Base-by-base conservation (phyloP, 2,113 vertebrate genomes). In the Micronycteris hirsuta region DNA sequence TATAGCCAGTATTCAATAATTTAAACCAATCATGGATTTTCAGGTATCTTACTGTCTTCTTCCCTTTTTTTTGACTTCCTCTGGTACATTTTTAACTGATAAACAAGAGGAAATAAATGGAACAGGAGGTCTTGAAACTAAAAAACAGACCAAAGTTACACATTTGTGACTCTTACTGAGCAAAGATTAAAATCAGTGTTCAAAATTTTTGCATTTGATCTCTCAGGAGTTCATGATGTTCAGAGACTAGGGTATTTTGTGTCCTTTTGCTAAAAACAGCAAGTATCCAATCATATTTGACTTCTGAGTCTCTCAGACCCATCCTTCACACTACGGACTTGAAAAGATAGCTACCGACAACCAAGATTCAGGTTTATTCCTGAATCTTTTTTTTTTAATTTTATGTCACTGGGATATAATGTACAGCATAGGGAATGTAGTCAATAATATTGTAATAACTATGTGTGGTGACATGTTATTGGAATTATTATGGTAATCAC, bases 1-100 rank as follows among this genome's bases (percentile, higher is more conserved):
- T 98, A n/a, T 2, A 95, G 61, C 90, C 54, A 45, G 52, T 89
- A 67, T 93, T 93, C 49, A 92, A 70, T 93, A 94, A 90, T 94
- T 97, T 92, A 89, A 95, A 96, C 86, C 17, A 12, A 63, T 26
- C 9, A 33, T 90, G n/a, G 38, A 78, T 92, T 95, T 87, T 76
- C 71, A 89, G 89, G 22, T 33, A 43, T 84, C 68, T 88, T 77
- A 68, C 16, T 87, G 28, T 56, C 28, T 33, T 93, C 92, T 71
- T 76, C 41, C 43, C 74, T 54, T 47, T 56, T 14, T 52, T 61
- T 84, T 93, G 31, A 94, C 38, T 95, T 58, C 16, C 65, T 36
- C 89, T 81, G 54, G 38, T 43, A 82, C 12, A 43, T 91, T 91
- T 86, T 85, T 2, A 31, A 61, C 16, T 38, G 41, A 19, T 61